phyloP scores from a whole-genome alignment of 2,888 invertebrate genomes.

The Pollenia angustigena region DNA sequence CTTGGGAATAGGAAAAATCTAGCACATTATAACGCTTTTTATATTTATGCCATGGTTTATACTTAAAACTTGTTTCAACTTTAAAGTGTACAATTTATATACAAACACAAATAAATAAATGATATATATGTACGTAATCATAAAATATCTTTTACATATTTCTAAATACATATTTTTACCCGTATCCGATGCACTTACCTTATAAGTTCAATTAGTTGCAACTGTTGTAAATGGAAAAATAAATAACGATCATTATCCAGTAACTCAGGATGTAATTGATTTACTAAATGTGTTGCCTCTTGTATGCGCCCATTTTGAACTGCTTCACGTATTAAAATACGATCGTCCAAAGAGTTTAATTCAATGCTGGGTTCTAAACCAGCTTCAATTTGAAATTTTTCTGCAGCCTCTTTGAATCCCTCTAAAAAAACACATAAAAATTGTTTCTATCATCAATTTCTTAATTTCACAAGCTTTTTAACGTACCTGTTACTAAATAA shows the following conservation, averaged over 20 bases:
- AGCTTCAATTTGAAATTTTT: conserved; percentile 97
- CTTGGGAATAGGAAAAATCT: no score
- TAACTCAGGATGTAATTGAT: conserved; percentile 96
- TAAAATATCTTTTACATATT: no score
- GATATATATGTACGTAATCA: no score
- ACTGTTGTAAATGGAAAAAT: conserved; percentile 94
- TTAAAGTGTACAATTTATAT: no score
- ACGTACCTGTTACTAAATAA: conserved; percentile 96
- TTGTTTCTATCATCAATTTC: not conserved
- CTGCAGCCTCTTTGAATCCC: conserved; percentile 98
- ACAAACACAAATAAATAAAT: no score
- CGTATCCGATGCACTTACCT: conserved; percentile 75
- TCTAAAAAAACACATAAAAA: conserved; percentile 85
- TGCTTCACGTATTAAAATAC: conserved; percentile 96
- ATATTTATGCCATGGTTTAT: no score
- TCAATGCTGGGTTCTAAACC: conserved; percentile 92
- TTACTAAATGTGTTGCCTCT: conserved; percentile 96
- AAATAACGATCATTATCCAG: conserved; percentile 97
- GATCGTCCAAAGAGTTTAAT: conserved; percentile 93
- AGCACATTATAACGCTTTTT: no score
- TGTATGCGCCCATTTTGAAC: conserved; percentile 96
- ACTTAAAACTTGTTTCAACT: no score
- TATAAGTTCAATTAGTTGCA: conserved; percentile 84
- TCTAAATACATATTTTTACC: no score
- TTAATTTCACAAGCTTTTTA: no score